phyloP scores from a whole-genome alignment of 2,113 vertebrate genomes.

The Dromiciops gliroides region DNA sequence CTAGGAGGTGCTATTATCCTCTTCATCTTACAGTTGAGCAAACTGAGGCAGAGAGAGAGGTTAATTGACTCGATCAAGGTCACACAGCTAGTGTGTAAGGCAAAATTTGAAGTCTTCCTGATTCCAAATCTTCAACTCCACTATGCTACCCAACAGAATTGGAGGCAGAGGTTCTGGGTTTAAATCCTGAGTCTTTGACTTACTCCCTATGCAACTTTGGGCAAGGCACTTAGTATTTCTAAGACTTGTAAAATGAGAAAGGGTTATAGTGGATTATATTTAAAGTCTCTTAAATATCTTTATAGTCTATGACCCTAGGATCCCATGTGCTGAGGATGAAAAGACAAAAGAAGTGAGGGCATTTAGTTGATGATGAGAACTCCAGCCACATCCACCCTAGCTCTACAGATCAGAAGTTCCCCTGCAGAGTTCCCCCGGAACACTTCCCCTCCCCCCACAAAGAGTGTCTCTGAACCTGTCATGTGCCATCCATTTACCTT shows the following conservation, averaged over 20 bases:
- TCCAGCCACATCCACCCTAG: neutral
- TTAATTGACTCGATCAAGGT: neutral
- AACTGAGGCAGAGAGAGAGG: neutral
- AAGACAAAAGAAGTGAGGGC: neutral
- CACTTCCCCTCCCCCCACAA: neutral
- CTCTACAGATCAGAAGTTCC: neutral
- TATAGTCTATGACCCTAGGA: neutral
- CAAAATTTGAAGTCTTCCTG: neutral
- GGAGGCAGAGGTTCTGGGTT: neutral
- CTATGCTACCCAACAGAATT: neutral
- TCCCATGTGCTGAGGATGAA: neutral
- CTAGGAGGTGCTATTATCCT: neutral
- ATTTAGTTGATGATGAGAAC: neutral
- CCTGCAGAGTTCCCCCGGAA: neutral
- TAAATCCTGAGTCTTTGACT: neutral
- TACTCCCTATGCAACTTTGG: neutral
- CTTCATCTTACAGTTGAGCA: neutral
- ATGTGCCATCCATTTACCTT: conserved; percentile 69
- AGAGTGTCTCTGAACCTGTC: conserved; percentile 34
- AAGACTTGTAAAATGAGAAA: neutral
- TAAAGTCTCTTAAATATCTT: neutral
- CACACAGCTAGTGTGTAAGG: neutral
- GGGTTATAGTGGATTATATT: neutral
- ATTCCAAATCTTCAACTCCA: neutral
- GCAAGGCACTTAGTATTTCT: neutral